Base-by-base conservation (phyloP, 2,888 invertebrate species). In the Bellardia pandia region DNA sequence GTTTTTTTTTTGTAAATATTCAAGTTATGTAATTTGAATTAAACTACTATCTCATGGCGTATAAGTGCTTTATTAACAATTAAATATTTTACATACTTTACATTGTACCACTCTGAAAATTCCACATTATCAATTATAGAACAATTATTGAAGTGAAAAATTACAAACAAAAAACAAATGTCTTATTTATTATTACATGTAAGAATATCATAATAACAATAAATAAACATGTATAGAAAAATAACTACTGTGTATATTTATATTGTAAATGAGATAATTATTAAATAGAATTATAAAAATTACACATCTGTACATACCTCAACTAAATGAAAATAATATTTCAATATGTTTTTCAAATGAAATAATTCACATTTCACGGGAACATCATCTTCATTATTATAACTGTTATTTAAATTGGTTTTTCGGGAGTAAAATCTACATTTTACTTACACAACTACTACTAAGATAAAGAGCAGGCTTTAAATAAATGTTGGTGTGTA, bases 381-480 rank as follows among this genome's bases (percentile, higher is more conserved):
- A 45, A n/a, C 45, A 45, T 66, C 3, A 45, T 45, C 45, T 9
- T 45, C 30, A 37, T 58, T 4, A 3, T 66, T 45, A 23, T 66
- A 48, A 23, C 48, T 42, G 16, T 16, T 56, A 66, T 56, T 62
- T 64, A 4, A 16, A 40, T 58, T 45, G 11, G 13, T 45, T 45
- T 30, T 71, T 71, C 86, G 88, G 86, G 86, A 80, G 77, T 86
- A 85, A 85, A 80, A 45, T 75, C 62, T 78, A 75, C 58, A 74
- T 51, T 66, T 81, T 64, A 77, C 77, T 83, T 77, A 83, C 51
- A 89, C 90, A 88, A 90, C 89, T 89, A 90, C 90, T 90, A 90
- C 90, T 89, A 90, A 90, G 89, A 89, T 90, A 89, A 90, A 90
- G 53, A 88, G 87, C 89, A 89, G 89, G 89, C 88, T 89, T 42